These are phyloP conservation scores for Sebastes aleutianus DNA, from an alignment of 2,797 vertebrate species.

Conservation along the genomic window DNA sequence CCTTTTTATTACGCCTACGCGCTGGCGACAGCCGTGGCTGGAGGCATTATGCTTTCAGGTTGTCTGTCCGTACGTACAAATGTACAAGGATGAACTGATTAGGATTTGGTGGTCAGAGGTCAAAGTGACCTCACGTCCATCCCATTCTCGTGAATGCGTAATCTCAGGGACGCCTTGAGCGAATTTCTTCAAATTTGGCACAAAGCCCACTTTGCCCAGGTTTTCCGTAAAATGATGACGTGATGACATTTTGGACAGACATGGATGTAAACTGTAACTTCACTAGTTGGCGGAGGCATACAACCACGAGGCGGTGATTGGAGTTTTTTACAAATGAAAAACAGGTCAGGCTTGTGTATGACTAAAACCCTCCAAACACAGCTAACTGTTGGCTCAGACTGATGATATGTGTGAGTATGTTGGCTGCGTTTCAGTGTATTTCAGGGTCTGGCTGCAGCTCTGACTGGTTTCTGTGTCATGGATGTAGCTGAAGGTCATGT, in stretches of 20 bases:
- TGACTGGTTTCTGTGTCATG: neutral
- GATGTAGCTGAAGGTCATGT: neutral
- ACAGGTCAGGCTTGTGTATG: neutral
- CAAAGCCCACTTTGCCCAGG: too few species aligned
- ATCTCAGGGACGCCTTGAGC: too few species aligned
- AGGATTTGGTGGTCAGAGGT: neutral
- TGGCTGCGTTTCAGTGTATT: neutral
- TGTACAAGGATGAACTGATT: neutral
- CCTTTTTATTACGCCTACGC: neutral
- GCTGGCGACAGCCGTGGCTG: neutral
- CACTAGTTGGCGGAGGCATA: too few species aligned
- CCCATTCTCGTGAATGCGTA: too few species aligned
- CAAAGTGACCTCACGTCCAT: too few species aligned
- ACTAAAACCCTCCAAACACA: neutral
- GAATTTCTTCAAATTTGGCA: too few species aligned
- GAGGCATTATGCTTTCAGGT: too few species aligned
- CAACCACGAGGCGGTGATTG: too few species aligned
- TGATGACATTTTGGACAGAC: too few species aligned
- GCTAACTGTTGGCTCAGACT: neutral
- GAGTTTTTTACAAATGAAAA: neutral
- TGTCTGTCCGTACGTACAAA: too few species aligned
- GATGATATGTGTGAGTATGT: neutral
- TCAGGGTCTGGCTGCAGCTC: neutral
- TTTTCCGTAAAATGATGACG: too few species aligned
- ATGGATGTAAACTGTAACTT: too few species aligned